Evolutionary conservation across 2,888 invertebrate species (phyloP), one percentile per base, ranked within the genome.

Genomic region (Pherbina coryleti): DNA sequence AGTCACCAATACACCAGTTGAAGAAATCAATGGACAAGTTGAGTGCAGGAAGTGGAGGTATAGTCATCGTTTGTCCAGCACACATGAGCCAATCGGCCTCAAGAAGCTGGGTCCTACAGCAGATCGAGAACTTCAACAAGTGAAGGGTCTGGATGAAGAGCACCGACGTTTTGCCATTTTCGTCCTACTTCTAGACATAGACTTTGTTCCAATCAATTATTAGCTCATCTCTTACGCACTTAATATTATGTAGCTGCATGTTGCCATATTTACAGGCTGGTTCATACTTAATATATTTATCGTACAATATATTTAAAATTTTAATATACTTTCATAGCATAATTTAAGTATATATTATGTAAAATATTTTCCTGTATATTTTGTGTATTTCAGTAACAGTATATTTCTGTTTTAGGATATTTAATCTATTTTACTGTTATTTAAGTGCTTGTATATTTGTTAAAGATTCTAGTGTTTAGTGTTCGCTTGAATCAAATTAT

Each of bases 41-140:
- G 17, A 71, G 53, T 5, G 31, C 17, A 31, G 1, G 81, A 79
- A 49, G 82, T 81, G 51, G 77, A 81, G 5, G 80, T 83, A 0
- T 82, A 78, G 82, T 85, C 28, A 82, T 88, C 3, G 78, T 88
- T 22, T 88, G 88, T 25, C 87, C 87, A 0, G 81, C 86, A 34
- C 82, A 87, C 82, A 87, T 77, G 81, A 85, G 84, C 75, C 88
- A 86, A 57, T 79, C 86, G 28, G 86, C 86, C 3, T 88, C 87
- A 0, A 82, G 88, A 77, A 90, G 90, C 81, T 90, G 90, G 90
- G 90, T 90, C n/a, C 84, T 89, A 5, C 86, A 89, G 78, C 90
- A 90, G 82, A 89, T 90, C 75, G 88, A 89, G 80, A 89, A 90
- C 82, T 90, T 90, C 69, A 89, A 86, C 82, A 89, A 90, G 81